Evolutionary conservation across 1,140 invertebrate species (phyloP).

Genomic region (Phenacoccus solenopsis): DNA sequence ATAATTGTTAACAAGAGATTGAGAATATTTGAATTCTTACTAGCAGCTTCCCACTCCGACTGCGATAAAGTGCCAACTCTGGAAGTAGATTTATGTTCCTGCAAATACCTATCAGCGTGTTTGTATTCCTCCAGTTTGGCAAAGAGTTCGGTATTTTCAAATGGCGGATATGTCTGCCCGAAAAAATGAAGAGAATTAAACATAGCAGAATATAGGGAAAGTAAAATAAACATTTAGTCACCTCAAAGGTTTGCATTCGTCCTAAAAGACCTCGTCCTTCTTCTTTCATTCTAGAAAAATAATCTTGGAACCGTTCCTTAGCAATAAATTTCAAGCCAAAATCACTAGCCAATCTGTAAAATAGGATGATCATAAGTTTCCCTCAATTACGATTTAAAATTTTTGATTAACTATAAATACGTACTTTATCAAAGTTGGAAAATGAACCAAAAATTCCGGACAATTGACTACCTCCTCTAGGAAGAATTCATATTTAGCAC

Average conservation of each 20-base stretch:
- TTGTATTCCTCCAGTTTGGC: slow-evolving; percentile 53
- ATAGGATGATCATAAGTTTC: background rate
- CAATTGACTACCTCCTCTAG: slow-evolving; percentile 94
- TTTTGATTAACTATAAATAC: too few species aligned
- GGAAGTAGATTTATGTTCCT: slow-evolving; percentile 35
- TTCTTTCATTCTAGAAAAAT: slow-evolving; percentile 37
- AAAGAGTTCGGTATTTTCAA: slow-evolving; percentile 40
- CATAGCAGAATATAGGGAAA: background rate
- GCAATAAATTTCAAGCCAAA: slow-evolving; percentile 44
- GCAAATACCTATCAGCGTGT: slow-evolving; percentile 50
- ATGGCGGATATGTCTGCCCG: slow-evolving; percentile 48
- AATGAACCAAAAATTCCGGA: slow-evolving; percentile 95
- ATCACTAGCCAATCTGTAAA: slow-evolving; percentile 37
- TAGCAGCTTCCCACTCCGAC: slow-evolving; percentile 86
- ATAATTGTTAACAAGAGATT: slow-evolving; percentile 20
- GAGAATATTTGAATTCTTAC: slow-evolving; percentile 42
- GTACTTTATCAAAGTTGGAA: slow-evolving; percentile 58
- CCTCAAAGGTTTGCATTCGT: slow-evolving; percentile 56
- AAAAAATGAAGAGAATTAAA: slow-evolving; percentile 4
- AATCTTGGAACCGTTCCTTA: slow-evolving; percentile 43
- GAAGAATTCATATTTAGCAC: slow-evolving; percentile 91
- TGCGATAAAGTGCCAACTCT: slow-evolving; percentile 67
- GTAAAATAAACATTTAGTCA: slow-evolving; percentile 30
- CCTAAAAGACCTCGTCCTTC: slow-evolving; percentile 42
- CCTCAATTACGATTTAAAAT: too few species aligned